Evolutionary conservation across 1,140 invertebrate species (phyloP).

Genomic region (Penaeus japonicus): DNA sequence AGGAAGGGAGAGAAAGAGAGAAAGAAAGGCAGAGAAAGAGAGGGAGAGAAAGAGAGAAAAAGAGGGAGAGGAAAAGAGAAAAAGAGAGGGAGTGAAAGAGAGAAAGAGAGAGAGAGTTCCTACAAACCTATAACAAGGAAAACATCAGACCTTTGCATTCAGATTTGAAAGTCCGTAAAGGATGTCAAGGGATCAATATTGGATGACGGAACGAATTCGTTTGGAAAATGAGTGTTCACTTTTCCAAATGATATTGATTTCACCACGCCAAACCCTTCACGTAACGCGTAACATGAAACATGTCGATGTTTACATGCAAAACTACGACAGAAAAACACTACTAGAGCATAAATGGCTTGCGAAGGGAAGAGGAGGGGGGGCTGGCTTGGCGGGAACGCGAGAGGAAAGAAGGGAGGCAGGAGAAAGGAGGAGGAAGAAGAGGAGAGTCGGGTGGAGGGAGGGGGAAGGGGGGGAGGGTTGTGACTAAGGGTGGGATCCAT

Average conservation of each 20-base stretch:
- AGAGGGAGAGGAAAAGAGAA: background rate
- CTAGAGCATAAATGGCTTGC: background rate
- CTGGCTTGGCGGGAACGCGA: too few relatives aligned
- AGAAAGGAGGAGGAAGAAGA: background rate
- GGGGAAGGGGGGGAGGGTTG: background rate
- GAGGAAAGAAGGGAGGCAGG: background rate
- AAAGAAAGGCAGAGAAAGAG: too few relatives aligned
- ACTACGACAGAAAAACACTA: background rate
- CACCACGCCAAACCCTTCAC: too few relatives aligned
- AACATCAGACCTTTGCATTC: too few relatives aligned
- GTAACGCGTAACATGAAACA: too few relatives aligned
- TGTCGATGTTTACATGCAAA: too few relatives aligned
- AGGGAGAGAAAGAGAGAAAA: background rate
- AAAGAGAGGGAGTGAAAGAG: background rate
- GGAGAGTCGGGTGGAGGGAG: background rate
- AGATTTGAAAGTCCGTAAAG: too few relatives aligned
- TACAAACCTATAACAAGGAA: too few relatives aligned
- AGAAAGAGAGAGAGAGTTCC: background rate
- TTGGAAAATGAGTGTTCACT: too few relatives aligned
- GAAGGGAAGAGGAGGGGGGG: background rate
- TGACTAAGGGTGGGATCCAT: background rate
- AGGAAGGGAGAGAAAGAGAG: background rate
- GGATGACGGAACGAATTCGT: too few relatives aligned
- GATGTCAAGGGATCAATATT: too few relatives aligned
- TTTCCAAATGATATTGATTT: too few relatives aligned